phyloP scores from a whole-genome alignment of 2,797 vertebrate species.

The Allenopithecus nigroviridis region DNA sequence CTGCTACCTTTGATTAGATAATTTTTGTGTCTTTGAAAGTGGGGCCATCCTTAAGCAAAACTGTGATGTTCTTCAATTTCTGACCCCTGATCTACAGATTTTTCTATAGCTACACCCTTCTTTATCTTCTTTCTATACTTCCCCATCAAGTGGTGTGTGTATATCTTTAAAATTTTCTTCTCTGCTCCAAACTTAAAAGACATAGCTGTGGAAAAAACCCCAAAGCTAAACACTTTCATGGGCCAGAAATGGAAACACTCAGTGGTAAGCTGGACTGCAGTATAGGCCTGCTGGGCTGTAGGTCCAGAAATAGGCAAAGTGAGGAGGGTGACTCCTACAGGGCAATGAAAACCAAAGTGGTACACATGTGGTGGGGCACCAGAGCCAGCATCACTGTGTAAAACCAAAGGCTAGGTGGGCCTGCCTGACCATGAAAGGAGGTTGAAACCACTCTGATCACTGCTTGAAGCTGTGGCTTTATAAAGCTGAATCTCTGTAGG shows the following conservation, averaged over 20 bases:
- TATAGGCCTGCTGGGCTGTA: background rate
- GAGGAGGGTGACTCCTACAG: background rate
- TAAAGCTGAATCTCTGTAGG: background rate
- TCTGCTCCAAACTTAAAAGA: constrained; percentile 31
- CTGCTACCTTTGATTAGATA: background rate
- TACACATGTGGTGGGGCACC: background rate
- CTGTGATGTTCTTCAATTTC: background rate
- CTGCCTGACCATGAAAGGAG: constrained; percentile 21
- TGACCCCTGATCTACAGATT: background rate
- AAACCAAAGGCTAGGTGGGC: constrained; percentile 2
- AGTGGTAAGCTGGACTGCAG: background rate
- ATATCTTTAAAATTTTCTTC: background rate
- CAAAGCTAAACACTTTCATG: background rate
- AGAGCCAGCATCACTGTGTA: background rate
- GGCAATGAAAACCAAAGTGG: constrained; percentile 12
- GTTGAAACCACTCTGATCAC: background rate
- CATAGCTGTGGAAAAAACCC: background rate
- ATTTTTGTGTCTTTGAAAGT: background rate
- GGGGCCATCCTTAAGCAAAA: background rate
- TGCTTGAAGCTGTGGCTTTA: background rate
- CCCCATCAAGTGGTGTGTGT: background rate
- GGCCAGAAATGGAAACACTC: constrained; percentile 31
- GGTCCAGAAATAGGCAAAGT: constrained; percentile 54
- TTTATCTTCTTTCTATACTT: background rate
- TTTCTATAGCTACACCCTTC: background rate